Conservation (phyloP, 2,888 invertebrate species). For the Smittia sp. region DNA sequence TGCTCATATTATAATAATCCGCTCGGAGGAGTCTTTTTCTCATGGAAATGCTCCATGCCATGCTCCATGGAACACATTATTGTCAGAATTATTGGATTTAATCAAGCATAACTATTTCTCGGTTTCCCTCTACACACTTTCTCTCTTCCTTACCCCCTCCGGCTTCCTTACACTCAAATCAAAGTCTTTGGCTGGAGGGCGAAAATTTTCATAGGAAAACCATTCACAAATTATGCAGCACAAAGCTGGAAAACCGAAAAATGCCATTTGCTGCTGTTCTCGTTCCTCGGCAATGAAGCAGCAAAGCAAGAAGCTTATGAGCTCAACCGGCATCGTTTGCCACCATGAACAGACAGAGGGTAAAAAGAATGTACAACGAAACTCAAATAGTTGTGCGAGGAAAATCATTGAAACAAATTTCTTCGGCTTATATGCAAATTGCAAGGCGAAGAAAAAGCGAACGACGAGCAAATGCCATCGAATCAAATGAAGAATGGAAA, state of each 20-base stretch:
- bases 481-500: slow-evolving; percentile 15
- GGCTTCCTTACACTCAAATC: background rate
- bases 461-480: background rate
- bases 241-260: background rate
- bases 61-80: slow-evolving; percentile 11
- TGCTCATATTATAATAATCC: no score
- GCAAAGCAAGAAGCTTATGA: background rate
- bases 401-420: slow-evolving; percentile 1
- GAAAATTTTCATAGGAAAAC: background rate
- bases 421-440: slow-evolving; percentile 9
- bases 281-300: background rate
- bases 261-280: background rate
- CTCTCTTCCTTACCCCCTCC: background rate
- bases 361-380: background rate
- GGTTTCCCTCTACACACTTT: background rate
- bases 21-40: background rate
- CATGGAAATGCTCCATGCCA: background rate
- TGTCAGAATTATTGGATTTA: slow-evolving; percentile 25
- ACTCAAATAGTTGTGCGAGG: background rate
- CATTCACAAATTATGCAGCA: slow-evolving; percentile 8
- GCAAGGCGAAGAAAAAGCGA: background rate
- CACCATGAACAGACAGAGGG: background rate
- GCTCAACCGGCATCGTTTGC: background rate
- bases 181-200: background rate
- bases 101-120: slow-evolving; percentile 16